A percentile compares a stretch with the other conserved stretches of the same genome.
These are phyloP conservation scores for Parnassius mnemosyne DNA, from an alignment of 2,888 invertebrate genomes.

Conservation along the genomic window DNA sequence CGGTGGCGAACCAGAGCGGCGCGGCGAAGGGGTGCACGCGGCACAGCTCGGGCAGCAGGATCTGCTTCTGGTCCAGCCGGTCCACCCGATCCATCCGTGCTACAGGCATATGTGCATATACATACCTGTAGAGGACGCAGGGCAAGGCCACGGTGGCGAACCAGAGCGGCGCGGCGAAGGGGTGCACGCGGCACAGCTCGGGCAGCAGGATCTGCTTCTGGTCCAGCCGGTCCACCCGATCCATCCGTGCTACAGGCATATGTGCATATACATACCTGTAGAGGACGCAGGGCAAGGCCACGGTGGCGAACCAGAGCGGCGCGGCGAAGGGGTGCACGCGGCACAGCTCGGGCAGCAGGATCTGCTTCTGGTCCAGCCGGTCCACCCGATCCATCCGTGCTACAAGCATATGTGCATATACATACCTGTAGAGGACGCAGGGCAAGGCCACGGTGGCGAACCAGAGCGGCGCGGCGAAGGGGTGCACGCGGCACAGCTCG, in stretches of 20 bases:
- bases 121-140: slow-evolving; percentile 90
- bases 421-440: slow-evolving; percentile 90
- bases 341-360: slow-evolving; percentile 97
- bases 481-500: slow-evolving; percentile 97
- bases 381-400: slow-evolving; percentile 81
- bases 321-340: slow-evolving; percentile 98
- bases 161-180: slow-evolving; percentile 96
- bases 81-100: slow-evolving; percentile 81
- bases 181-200: slow-evolving; percentile 97
- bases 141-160: slow-evolving; percentile 97
- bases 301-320: slow-evolving; percentile 95
- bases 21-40: slow-evolving; percentile 98
- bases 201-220: slow-evolving; percentile 99
- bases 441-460: slow-evolving; percentile 97
- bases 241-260: too few relatives aligned
- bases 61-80: slow-evolving; percentile 97
- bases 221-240: slow-evolving; percentile 94
- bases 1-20: slow-evolving; percentile 95
- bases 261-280: slow-evolving; percentile 77
- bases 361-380: slow-evolving; percentile 97
- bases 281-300: slow-evolving; percentile 96
- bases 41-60: slow-evolving; percentile 97
- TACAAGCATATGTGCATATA: too few relatives aligned
- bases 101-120: too few relatives aligned
- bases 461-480: slow-evolving; percentile 96